phyloP scores from a whole-genome alignment of 2,888 invertebrate genomes.

The Smittia sp. region DNA sequence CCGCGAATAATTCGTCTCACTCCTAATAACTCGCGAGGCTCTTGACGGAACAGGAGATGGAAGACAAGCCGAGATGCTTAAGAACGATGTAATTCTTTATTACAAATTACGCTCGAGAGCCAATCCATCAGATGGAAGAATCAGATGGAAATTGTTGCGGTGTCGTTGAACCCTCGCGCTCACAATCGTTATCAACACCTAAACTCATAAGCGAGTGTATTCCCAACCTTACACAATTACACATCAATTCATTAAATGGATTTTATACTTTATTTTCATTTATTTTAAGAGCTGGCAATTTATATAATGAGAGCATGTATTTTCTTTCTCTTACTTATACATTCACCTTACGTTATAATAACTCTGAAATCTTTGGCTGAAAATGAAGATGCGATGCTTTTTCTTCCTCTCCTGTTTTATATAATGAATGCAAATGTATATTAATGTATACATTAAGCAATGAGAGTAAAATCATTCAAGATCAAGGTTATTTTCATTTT shows the following conservation, averaged over 20 bases:
- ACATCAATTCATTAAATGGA: conserved; percentile 32
- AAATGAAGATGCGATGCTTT: conserved; percentile 23
- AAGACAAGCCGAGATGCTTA: neutral
- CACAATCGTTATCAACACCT: conserved; percentile 19
- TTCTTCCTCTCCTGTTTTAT: conserved; percentile 24
- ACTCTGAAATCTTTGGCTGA: conserved; percentile 27
- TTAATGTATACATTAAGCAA: conserved; percentile 32
- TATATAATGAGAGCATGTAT: conserved; percentile 31
- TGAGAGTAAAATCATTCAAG: conserved; percentile 24
- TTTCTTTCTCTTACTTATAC: conserved; percentile 28
- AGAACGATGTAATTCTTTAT: neutral
- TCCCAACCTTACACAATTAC: conserved; percentile 21
- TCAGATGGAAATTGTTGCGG: neutral
- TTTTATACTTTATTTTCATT: conserved; percentile 32
- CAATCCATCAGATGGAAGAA: neutral
- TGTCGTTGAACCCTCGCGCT: neutral
- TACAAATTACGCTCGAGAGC: neutral
- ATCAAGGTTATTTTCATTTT: conserved; percentile 36
- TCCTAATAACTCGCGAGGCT: neutral
- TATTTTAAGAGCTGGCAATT: conserved; percentile 31
- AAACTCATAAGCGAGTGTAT: conserved; percentile 17
- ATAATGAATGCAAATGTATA: conserved; percentile 39
- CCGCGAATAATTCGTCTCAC: neutral
- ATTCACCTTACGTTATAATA: conserved; percentile 28
- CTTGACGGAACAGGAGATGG: neutral